Percentiles rank a stretch among this genome's conserved stretches.
Evolutionary conservation across 1,140 invertebrate genomes (phyloP).

Genomic region (Drosophila orena): DNA sequence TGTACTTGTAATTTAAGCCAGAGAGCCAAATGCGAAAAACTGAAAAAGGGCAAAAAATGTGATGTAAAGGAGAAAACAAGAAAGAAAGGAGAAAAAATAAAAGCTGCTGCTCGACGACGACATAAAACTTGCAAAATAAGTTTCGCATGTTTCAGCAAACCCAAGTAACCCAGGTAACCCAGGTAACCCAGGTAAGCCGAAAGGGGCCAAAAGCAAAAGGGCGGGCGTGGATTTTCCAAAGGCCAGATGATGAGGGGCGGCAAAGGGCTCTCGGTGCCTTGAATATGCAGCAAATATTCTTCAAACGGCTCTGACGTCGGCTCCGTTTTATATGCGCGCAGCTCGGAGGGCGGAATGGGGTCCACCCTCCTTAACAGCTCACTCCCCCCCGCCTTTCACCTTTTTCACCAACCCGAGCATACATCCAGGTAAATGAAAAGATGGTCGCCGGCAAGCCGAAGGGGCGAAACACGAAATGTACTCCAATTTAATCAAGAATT

Average conservation of each 20-base stretch:
- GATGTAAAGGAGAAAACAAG: conserved; percentile 40
- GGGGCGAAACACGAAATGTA: conserved; percentile 70
- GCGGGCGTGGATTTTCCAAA: conserved; percentile 55
- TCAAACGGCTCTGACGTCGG: conserved; percentile 56
- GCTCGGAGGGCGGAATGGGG: conserved; percentile 21
- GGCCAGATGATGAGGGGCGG: conserved; percentile 15
- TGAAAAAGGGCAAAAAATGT: conserved; percentile 69
- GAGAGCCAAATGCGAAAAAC: conserved; percentile 72
- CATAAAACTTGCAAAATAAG: conserved; percentile 83
- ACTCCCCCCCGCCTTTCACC: conserved; percentile 1
- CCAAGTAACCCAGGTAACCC: conserved; percentile 72
- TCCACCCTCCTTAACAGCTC: conserved; percentile 56
- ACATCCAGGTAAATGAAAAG: conserved; percentile 66
- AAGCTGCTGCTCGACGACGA: conserved; percentile 68
- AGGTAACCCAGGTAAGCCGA: conserved; percentile 63
- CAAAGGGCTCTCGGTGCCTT: conserved; percentile 42
- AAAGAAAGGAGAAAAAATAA: conserved; percentile 70
- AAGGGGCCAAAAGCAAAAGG: conserved; percentile 16
- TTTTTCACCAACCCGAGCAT: background rate
- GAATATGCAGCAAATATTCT: conserved; percentile 81
- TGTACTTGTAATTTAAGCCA: conserved; percentile 71
- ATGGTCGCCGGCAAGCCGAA: conserved; percentile 61
- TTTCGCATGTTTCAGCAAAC: conserved; percentile 79
- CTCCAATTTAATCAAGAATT: conserved; percentile 83
- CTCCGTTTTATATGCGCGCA: conserved; percentile 67